phyloP scores from a whole-genome alignment of 2,797 vertebrate species.

The Gymnocypris eckloni region DNA sequence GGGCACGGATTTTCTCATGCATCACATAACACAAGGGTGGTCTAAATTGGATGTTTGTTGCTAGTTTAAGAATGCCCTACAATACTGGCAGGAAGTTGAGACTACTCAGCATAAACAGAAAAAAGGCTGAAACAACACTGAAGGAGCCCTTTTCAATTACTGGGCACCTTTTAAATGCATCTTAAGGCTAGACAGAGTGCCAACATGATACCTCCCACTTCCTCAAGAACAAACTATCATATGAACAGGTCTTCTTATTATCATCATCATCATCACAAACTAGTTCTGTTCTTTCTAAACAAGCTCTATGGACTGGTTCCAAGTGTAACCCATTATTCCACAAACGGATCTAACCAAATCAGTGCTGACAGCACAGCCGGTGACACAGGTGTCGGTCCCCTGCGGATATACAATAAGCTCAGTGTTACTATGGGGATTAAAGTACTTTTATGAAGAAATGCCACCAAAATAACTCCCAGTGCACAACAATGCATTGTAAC shows the following conservation, averaged over 20 bases:
- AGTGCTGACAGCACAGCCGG: conserved; percentile 28
- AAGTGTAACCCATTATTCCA: conserved; percentile 9
- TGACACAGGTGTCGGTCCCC: conserved; percentile 25
- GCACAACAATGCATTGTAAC: conserved; percentile 4
- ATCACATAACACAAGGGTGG: conserved; percentile 1
- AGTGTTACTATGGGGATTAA: conserved; percentile 15
- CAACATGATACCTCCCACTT: conserved; percentile 51
- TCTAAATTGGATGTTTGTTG: conserved; percentile 37
- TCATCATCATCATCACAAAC: conserved; percentile 53
- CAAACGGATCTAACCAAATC: conserved; percentile 28
- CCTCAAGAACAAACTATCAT: conserved; percentile 40
- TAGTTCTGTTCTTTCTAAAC: conserved; percentile 1
- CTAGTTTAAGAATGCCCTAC: conserved; percentile 32
- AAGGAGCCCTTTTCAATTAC: conserved; percentile 36
- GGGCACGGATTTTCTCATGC: not conserved
- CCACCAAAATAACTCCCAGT: not conserved
- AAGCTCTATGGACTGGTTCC: not conserved
- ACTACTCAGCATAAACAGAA: conserved; percentile 43
- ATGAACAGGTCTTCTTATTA: conserved; percentile 47
- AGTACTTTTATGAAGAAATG: conserved; percentile 1
- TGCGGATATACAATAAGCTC: conserved; percentile 23
- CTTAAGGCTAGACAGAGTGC: conserved; percentile 1
- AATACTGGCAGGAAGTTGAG: conserved; percentile 56
- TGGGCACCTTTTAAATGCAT: conserved; percentile 41
- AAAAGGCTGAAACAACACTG: conserved; percentile 59